A percentile compares a stretch with the other conserved stretches of the same genome.
phyloP scores from a whole-genome alignment of 2,888 invertebrate genomes.

The Bombylius major region DNA sequence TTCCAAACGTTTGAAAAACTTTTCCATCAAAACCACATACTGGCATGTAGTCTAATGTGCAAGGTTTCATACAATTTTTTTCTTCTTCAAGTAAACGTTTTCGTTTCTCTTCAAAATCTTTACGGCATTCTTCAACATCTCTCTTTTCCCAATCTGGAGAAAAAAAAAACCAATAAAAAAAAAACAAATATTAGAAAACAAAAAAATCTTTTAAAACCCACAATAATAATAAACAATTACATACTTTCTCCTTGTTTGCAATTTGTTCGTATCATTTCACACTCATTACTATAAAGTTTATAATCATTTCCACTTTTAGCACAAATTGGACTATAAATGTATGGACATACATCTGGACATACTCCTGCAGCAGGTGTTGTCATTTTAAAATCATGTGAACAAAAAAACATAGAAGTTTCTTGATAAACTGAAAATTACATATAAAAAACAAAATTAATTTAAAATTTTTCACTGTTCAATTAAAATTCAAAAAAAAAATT shows the following conservation, averaged over 20 bases:
- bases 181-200: too few relatives aligned
- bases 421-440: neutral
- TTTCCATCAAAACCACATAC: slow-evolving; percentile 1
- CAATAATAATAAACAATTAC: neutral
- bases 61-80: neutral
- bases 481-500: neutral
- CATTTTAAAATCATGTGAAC: neutral
- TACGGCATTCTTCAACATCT: too few relatives aligned
- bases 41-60: neutral
- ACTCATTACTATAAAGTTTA: neutral
- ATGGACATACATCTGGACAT: neutral
- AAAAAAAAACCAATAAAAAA: neutral
- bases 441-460: neutral
- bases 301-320: neutral
- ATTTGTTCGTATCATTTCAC: neutral
- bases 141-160: neutral
- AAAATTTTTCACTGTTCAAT: neutral
- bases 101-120: too few relatives aligned
- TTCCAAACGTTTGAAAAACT: neutral
- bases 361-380: neutral
- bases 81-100: neutral
- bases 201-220: too few relatives aligned
- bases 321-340: neutral
- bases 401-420: too few relatives aligned
- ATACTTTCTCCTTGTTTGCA: neutral